These are phyloP conservation scores for Drosophila novamexicana DNA, from an alignment of 1,140 invertebrate species.

Conservation along the genomic window DNA sequence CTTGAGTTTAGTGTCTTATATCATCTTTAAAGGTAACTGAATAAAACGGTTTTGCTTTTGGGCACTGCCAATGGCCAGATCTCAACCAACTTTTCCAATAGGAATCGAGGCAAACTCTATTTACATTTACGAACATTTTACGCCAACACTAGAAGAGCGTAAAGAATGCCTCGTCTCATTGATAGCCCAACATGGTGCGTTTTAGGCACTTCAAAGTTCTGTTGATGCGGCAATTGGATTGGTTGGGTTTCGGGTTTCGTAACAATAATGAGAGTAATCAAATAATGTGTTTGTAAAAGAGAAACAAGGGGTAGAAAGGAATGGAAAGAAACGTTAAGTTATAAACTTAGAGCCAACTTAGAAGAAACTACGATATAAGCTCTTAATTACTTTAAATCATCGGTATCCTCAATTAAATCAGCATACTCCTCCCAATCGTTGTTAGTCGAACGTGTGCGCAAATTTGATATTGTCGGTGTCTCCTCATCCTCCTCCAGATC, in stretches of 20 bases:
- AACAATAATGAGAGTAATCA: conserved; percentile 56
- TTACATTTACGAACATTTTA: conserved; percentile 34
- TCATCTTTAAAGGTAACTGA: conserved; percentile 76
- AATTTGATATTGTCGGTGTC: conserved; percentile 83
- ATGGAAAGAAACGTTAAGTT: conserved; percentile 77
- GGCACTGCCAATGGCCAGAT: conserved; percentile 38
- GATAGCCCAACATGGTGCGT: conserved; percentile 83
- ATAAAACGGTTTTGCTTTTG: conserved; percentile 55
- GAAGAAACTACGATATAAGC: conserved; percentile 85
- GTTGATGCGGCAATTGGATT: conserved; percentile 41
- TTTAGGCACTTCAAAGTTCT: conserved; percentile 82
- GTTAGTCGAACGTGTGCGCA: conserved; percentile 81
- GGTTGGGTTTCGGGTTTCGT: conserved; percentile 34
- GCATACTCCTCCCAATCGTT: conserved; percentile 84
- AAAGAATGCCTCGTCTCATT: conserved; percentile 65
- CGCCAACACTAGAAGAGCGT: conserved; percentile 68
- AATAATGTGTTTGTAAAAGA: conserved; percentile 43
- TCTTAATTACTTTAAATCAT: conserved; percentile 85
- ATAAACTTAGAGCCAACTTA: conserved; percentile 84
- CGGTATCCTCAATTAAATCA: conserved; percentile 84
- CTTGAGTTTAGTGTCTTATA: conserved; percentile 77
- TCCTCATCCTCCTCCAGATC: conserved; percentile 59
- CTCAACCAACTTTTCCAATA: conserved; percentile 76
- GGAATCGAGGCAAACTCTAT: conserved; percentile 54
- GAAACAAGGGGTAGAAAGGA: conserved; percentile 75